Conservation (phyloP, 1,140 invertebrate species). For the Batillaria attramentaria region DNA sequence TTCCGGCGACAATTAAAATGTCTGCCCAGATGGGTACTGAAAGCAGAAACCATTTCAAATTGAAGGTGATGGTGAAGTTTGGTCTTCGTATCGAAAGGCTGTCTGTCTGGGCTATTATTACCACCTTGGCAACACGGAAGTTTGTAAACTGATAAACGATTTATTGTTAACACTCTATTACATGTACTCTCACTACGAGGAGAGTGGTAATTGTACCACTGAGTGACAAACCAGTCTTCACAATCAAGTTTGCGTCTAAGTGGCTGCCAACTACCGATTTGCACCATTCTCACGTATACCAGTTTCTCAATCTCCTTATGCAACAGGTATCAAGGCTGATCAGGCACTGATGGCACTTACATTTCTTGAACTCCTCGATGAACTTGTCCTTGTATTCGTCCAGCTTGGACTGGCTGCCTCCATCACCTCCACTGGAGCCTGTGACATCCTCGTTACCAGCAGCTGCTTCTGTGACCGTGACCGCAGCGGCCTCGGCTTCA, state of each 20-base stretch:
- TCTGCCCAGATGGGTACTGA: conserved; percentile 70
- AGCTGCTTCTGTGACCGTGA: conserved; percentile 19
- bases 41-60: too few relatives aligned
- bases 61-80: too few relatives aligned
- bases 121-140: too few relatives aligned
- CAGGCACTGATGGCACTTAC: conserved; percentile 45
- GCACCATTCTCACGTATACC: neutral
- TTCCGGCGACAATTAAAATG: conserved; percentile 65
- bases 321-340: too few relatives aligned
- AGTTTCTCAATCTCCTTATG: neutral
- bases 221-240: neutral
- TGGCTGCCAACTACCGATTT: too few relatives aligned
- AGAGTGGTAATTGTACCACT: neutral
- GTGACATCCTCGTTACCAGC: conserved; percentile 30
- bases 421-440: conserved; percentile 15
- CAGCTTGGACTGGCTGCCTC: conserved; percentile 27
- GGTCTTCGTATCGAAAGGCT: too few relatives aligned
- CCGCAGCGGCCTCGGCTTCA: conserved; percentile 31
- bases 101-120: too few relatives aligned
- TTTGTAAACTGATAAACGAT: too few relatives aligned
- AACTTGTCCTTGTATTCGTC: conserved; percentile 55
- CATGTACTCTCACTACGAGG: neutral
- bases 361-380: conserved; percentile 53
- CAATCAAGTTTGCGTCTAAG: neutral
- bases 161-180: too few relatives aligned